Base-by-base conservation (phyloP, 2,888 invertebrate species). In the Lochmaea capreae region DNA sequence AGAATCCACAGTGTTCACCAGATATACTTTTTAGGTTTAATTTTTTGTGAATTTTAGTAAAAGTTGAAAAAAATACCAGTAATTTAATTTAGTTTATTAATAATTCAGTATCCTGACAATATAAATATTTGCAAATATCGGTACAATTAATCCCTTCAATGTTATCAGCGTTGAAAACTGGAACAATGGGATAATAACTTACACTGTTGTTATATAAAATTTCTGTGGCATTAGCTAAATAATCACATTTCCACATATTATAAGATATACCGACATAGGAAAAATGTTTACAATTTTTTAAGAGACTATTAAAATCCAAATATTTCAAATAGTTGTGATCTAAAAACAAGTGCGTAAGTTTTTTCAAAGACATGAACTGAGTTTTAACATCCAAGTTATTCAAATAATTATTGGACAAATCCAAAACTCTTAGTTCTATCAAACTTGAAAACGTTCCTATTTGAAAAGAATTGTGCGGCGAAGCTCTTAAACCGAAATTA, bases 61-160 rank as follows among this genome's bases (percentile, higher is more conserved):
- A 5, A 9, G 8, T 3, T 22, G 0, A 46, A 14, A 46, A 46
- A 46, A 14, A 46, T 14, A 46, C 14, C 5, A 46, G 14, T 12
- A 11, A 12, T 43, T 43, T 11, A 43, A 43, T 14, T 46, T 3
- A 46, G 5, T 14, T 46, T 46, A 12, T 46, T 46, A 11, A 46
- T 46, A 12, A 1, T 14, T 46, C 46, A 46, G 46, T 6, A 46
- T 14, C 4, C 14, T 71, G 65, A 57, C 73, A 73, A 49, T 65
- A 73, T n/a, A 73, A 49, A 65, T 22, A 73, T 66, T 70, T 73
- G 58, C 73, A 73, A 49, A 73, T 59, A 58, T 73, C 70, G 9
- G 46, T 65, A 65, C 73, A 73, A 46, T 66, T 52, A 49, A 73
- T 73, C 8, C 73, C 73, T 52, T 73, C 73, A n/a, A 73, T 61